A percentile compares a stretch with the other conserved stretches of the same genome.
Conservation (phyloP, 2,113 vertebrate species). For the Glaucidium brasilianum region DNA sequence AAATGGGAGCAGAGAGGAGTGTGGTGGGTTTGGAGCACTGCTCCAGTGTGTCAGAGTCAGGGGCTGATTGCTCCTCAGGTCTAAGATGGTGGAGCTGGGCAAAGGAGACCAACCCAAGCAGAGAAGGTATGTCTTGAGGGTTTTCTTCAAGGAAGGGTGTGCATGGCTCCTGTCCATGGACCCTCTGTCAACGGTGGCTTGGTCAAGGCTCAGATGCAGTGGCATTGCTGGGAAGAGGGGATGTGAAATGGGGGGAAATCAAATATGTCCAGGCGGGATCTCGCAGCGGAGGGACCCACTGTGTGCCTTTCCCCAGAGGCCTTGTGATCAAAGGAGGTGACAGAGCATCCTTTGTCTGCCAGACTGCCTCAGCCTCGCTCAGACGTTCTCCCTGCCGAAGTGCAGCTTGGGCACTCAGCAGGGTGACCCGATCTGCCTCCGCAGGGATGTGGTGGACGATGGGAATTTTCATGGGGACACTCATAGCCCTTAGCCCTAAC, state of each 20-base stretch:
- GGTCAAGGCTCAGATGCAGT: not conserved
- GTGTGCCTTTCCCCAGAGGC: not conserved
- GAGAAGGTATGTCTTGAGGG: not conserved
- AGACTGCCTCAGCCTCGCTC: not conserved
- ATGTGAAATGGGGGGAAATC: not conserved
- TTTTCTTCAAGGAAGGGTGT: not conserved
- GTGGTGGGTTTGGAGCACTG: not conserved
- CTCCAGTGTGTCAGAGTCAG: fast-evolving
- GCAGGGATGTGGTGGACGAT: fast-evolving
- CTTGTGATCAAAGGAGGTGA: not conserved
- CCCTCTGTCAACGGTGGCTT: not conserved
- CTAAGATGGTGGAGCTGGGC: not conserved
- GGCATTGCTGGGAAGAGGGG: not conserved
- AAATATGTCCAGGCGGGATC: fast-evolving
- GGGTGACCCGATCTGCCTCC: not conserved
- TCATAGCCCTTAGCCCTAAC: not conserved
- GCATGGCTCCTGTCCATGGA: fast-evolving
- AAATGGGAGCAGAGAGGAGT: not conserved
- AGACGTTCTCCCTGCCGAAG: not conserved
- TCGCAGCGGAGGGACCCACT: not conserved
- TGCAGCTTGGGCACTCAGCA: not conserved
- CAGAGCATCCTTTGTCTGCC: not conserved
- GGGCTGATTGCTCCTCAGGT: not conserved
- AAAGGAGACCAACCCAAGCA: not conserved
- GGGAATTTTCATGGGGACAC: not conserved